Base-by-base conservation (phyloP, 2,113 vertebrate genomes). In the Hydrolagus affinis region DNA sequence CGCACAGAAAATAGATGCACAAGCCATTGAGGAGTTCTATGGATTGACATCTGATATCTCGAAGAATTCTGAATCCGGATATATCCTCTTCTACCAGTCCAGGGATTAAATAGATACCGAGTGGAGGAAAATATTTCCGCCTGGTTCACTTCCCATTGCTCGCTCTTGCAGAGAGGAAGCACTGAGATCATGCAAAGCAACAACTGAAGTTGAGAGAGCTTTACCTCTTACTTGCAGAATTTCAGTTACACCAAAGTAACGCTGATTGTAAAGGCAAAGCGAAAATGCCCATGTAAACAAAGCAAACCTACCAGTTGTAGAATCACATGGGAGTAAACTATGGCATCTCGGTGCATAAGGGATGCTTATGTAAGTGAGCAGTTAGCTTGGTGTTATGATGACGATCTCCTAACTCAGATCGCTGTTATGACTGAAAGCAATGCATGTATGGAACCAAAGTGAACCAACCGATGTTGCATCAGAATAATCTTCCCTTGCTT, bases 1-100 rank as follows among this genome's bases (percentile, higher is more conserved):
- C 25, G 8, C 57, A 0, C 90, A 95, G 94, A 95, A 95, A 91
- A 95, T 95, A 86, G 94, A 95, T 91, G 94, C 94, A 90, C 94
- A 95, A 92, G 94, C 94, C 90, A 95, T 95, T 90, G 94, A 95
- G 92, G 94, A 95, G 91, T 95, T 95, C 93, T 95, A 95, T 87
- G 94, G 94, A 90, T 93, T 95, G 90, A 95, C 94, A 21, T 94
- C 94, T 70, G 94, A 95, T 88, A 94, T 94, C 91, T 95, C 94
- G 68, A 95, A 95, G 91, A 95, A 94, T 92, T 95, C 94, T 56
- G 94, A 95, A 86, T 95, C 94, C 88, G 94, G 94, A 86, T 95
- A 95, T 91, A 95, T 95, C 88, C 94, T 95, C 89, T 95, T 95
- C 91, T 95, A 95, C 89, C 94, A 95, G 90, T 95, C 94, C 88